phyloP scores from a whole-genome alignment of 2,113 vertebrate genomes.

The Hemicordylus capensis region DNA sequence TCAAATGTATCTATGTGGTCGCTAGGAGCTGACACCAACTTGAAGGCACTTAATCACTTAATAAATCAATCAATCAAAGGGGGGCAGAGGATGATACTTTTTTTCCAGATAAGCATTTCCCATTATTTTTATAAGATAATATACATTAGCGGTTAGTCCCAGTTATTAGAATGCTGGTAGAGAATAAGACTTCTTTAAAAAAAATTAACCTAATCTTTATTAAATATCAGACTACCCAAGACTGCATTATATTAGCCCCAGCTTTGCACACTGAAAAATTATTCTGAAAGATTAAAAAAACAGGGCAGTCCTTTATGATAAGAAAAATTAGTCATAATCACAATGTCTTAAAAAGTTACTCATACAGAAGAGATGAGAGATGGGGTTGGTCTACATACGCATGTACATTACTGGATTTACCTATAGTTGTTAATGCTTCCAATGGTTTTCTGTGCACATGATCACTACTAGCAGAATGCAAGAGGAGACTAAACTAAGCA shows the following conservation, averaged over 20 bases:
- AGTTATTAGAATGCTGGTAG: neutral
- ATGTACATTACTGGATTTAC: neutral
- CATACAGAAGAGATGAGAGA: neutral
- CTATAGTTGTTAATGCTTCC: neutral
- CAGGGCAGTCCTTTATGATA: neutral
- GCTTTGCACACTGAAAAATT: neutral
- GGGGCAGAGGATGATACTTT: too few relatives aligned
- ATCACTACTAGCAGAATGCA: neutral
- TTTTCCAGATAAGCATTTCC: neutral
- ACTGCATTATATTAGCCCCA: neutral
- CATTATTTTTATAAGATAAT: neutral
- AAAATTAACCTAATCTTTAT: neutral
- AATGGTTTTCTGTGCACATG: neutral
- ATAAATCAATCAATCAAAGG: too few relatives aligned
- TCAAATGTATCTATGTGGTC: too few relatives aligned
- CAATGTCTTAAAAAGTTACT: neutral
- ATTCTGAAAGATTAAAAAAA: neutral
- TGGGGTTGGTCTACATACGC: neutral
- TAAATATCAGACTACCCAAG: neutral
- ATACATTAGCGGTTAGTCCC: neutral
- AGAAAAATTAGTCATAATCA: too few relatives aligned
- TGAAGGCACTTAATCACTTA: too few relatives aligned
- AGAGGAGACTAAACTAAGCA: neutral
- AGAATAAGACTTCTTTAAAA: neutral
- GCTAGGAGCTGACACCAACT: too few relatives aligned